Evolutionary conservation across 2,113 vertebrate genomes (phyloP), one percentile per base, ranked within the genome.

Genomic region (Cryptomyrus ogoouensis): DNA sequence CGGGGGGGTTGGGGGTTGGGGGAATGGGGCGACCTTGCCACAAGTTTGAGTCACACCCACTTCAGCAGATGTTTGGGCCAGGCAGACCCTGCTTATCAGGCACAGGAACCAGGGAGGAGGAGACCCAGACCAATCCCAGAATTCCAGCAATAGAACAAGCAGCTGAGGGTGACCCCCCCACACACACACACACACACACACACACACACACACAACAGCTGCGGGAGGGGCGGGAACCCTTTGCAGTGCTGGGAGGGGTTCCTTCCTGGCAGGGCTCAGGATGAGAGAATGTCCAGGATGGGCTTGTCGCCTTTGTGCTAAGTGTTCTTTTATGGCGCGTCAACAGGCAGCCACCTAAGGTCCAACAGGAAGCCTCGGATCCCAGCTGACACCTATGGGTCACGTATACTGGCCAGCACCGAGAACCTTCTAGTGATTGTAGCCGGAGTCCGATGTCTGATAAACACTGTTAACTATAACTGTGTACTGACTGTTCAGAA

Each of bases 51-150:
- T 91, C 83, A 92, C 92, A 92, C 88, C 93, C 93, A 93, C 94
- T 96, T 93, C 95, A 91, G 92, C 95, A 96, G 95, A 93, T 93
- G 91, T 90, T 90, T 90, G 92, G 93, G 91, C 94, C 94, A 92
- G 92, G 91, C 93, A 91, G 92, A 95, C 91, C 91, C 92, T 92
- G 53, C 93, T 96, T 95, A 95, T 94, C 94, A 94, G 94, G 96
- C 96, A 91, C 93, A 95, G 95, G 94, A 93, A 35, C 49, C 91
- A 88, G 93, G 92, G 91, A 88, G 91, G 88, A 80, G 92, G 83
- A 39, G 24, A 92, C 94, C 93, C 91, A 92, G 90, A 89, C 93
- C 91, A 87, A 91, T 87, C 93, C 93, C 94, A 92, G 89, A 88
- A 93, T 88, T 92, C 91, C 93, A 90, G 93, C 0, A 56, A 89